Percentiles rank a stretch among this genome's conserved stretches.
phyloP scores from a whole-genome alignment of 2,797 vertebrate species.

The Salarias fasciatus region DNA sequence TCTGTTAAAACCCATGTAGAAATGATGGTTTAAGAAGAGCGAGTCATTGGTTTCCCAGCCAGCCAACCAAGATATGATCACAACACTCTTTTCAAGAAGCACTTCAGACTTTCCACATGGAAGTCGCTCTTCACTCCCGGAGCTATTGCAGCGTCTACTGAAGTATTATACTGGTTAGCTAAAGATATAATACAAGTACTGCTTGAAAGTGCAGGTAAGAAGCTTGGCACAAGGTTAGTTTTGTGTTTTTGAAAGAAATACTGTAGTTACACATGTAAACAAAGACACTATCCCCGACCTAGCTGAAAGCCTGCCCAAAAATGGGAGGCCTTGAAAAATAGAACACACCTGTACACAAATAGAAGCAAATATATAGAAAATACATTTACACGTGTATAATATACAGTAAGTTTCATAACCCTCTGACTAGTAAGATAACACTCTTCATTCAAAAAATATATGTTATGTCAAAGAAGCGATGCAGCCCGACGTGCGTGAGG shows the following conservation, averaged over 20 bases:
- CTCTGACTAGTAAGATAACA: constrained; percentile 74
- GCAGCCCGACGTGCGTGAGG: constrained; percentile 60
- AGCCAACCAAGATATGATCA: constrained; percentile 40
- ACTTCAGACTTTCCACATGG: constrained; percentile 42
- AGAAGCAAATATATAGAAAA: constrained; percentile 80
- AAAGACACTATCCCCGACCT: constrained; percentile 83
- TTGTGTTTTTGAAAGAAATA: constrained; percentile 82
- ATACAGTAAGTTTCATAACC: constrained; percentile 79
- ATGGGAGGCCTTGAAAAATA: constrained; percentile 78
- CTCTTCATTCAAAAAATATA: constrained; percentile 81
- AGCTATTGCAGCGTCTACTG: constrained; percentile 78
- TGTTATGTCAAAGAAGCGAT: constrained; percentile 75
- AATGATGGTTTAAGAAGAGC: constrained; percentile 49
- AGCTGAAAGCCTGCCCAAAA: constrained; percentile 70
- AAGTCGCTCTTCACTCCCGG: constrained; percentile 48
- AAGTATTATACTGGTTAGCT: constrained; percentile 81
- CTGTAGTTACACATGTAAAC: constrained; percentile 84
- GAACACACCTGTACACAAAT: constrained; percentile 80
- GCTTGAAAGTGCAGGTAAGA: constrained; percentile 82
- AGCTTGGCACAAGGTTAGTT: constrained; percentile 85
- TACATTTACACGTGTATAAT: constrained; percentile 81
- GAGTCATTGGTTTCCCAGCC: constrained; percentile 57
- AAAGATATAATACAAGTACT: constrained; percentile 82
- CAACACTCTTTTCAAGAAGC: constrained; percentile 28
- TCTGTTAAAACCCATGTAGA: constrained; percentile 39